Percentiles rank a stretch among this genome's conserved stretches.
Conservation (phyloP, 2,113 vertebrate species). For the Pavo muticus region DNA sequence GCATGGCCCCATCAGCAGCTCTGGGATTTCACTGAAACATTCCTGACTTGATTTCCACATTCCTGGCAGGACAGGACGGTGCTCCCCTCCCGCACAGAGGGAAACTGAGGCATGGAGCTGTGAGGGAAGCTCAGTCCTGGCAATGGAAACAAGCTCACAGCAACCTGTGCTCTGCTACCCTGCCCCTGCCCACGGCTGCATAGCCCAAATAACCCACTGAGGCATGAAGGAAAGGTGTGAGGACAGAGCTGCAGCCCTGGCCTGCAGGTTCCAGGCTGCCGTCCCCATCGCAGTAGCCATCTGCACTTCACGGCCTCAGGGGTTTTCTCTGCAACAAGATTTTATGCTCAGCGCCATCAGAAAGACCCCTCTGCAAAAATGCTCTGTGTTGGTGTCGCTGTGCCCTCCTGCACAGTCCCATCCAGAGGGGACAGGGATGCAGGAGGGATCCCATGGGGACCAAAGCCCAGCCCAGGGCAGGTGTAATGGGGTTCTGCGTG, state of each 20-base stretch:
- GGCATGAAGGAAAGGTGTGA: not conserved
- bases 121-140: not conserved
- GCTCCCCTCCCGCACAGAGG: fast-evolving
- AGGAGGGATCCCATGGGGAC: not conserved
- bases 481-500: not conserved
- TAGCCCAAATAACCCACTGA: not conserved
- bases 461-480: not conserved
- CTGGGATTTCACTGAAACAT: not conserved
- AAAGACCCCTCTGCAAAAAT: not conserved
- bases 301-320: no score
- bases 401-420: not conserved
- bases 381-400: not conserved
- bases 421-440: not conserved
- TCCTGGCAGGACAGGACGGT: not conserved
- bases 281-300: not conserved
- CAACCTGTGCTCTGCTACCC: not conserved
- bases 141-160: not conserved
- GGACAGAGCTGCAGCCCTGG: not conserved
- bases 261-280: not conserved
- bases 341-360: not conserved
- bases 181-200: not conserved
- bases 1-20: fast-evolving
- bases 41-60: not conserved
- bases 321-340: not conserved
- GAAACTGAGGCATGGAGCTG: not conserved